These are phyloP conservation scores for Neotragus pygmaeus DNA, from an alignment of 2,113 vertebrate genomes.

Conservation along the genomic window DNA sequence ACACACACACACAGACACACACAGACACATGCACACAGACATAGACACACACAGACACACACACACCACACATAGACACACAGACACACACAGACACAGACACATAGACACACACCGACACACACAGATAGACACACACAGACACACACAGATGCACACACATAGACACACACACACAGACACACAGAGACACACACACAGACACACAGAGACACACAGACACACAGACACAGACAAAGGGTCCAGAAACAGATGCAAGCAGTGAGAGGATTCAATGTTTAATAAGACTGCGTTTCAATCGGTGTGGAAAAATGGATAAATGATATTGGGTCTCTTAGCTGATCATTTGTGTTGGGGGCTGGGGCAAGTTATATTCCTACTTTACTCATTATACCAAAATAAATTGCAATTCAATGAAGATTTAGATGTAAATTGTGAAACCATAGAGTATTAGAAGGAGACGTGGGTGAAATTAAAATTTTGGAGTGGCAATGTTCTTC, in stretches of 20 bases:
- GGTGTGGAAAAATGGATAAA: neutral
- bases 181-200: rapidly evolving
- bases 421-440: conserved; percentile 8
- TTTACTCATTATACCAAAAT: neutral
- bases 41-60: rapidly evolving
- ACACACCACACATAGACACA: no score
- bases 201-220: rapidly evolving
- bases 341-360: neutral
- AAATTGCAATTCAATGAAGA: neutral
- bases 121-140: no score
- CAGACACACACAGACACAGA: no score
- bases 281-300: neutral
- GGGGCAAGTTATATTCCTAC: neutral
- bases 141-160: rapidly evolving
- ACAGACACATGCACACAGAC: no score
- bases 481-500: neutral
- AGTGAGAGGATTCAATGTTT: neutral
- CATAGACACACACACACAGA: no score
- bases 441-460: neutral
- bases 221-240: neutral
- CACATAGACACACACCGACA: no score
- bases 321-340: neutral
- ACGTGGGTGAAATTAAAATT: neutral
- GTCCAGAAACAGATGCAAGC: neutral
- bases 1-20: rapidly evolving